Percentiles rank a stretch among this genome's conserved stretches.
Evolutionary conservation across 2,113 vertebrate species (phyloP).

Genomic region (Sceloporus undulatus): DNA sequence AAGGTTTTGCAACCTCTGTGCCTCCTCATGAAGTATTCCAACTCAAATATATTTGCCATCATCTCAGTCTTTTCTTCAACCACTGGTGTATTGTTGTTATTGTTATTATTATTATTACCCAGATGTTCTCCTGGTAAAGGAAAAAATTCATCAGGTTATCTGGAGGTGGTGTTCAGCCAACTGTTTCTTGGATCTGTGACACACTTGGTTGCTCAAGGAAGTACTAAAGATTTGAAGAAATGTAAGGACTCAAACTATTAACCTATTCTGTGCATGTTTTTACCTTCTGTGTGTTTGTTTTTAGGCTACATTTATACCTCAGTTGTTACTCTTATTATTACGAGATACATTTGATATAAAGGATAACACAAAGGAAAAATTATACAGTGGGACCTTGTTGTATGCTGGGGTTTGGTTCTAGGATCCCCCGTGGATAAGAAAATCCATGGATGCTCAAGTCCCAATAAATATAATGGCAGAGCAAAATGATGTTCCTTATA

Average conservation of each 20-base stretch:
- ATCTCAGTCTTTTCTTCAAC: not conserved
- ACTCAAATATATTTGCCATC: not conserved
- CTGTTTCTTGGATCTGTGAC: not conserved
- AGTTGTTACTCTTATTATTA: not conserved
- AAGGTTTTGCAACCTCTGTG: not conserved
- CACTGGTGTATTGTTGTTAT: not conserved
- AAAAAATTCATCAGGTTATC: slow-evolving; percentile 4
- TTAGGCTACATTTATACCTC: not conserved
- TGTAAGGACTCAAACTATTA: not conserved
- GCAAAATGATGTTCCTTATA: no score
- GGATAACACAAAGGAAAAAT: not conserved
- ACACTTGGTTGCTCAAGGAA: not conserved
- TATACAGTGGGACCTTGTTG: no score
- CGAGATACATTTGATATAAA: not conserved
- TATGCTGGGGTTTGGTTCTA: no score
- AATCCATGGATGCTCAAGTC: no score
- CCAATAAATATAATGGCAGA: no score
- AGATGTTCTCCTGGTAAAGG: not conserved
- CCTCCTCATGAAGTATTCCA: not conserved
- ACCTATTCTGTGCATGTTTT: not conserved
- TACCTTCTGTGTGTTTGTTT: not conserved
- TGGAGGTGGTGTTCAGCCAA: slow-evolving; percentile 2
- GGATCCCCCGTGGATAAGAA: no score
- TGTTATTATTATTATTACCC: not conserved
- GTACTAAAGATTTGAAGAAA: not conserved